Evolutionary conservation across 30 jellyfish, hydroid and myxozoan species (phyloP), one percentile per base, ranked within the genome.

Genomic region (Pelagia noctiluca): DNA sequence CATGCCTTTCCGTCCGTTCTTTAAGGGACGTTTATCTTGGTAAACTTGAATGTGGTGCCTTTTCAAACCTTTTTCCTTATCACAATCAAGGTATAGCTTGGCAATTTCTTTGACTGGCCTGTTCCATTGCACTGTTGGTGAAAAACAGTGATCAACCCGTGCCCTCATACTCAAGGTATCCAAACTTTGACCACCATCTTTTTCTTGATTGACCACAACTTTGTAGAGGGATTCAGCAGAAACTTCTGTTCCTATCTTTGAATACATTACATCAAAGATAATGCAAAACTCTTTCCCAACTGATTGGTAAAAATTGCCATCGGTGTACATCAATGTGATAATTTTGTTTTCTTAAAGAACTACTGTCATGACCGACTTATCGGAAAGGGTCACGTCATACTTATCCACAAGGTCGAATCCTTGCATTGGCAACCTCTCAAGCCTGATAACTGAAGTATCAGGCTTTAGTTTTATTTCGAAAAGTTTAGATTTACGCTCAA

Each of bases 31-130:
- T 24, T 47, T 25, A 5, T 46, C 35, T n/a, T n/a, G n/a, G 48
- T 46, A 72, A 38, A 72, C 50, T 18, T 71, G 85, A 38, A 72
- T 46, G 42, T 5, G 35, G 31, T 72, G 85, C 33, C 71, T n/a
- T 47, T 46, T 72, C 24, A 47, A 21, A 29, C 85, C 85, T 22
- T 21, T 23, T 29, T 72, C 74, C 24, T 16, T 21, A 3, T 38
- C 26, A 1, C 85, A 71, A 21, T 72, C 32, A 2, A 72, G 36
- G 19, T 72, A 72, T 37, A 72, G 36, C 49, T 47, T 23, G 0
- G 85, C 54, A 2, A 72, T 72, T 48, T 72, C 85, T 42, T n/a
- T 35, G 12, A 72, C 32, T 0, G 85, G 75, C 36, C 85, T 72
- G 18, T 47, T 49, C 16, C 85, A 72, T 22, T 72, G 85, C 1